phyloP scores from a whole-genome alignment of 64 coral and sea anemone genomes.

The Orbicella faveolata region DNA sequence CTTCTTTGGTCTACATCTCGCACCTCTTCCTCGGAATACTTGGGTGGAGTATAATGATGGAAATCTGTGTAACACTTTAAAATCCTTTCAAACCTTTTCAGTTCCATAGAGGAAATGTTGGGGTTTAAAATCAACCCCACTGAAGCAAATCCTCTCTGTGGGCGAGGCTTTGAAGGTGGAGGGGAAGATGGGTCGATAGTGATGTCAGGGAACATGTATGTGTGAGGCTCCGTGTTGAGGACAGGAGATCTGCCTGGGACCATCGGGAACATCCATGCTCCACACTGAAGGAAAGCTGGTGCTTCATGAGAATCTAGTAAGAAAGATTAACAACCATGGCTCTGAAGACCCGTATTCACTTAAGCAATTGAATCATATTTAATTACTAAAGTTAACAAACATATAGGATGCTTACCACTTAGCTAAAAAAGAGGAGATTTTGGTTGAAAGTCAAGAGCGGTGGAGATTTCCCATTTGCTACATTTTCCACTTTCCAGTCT shows the following conservation, averaged over 20 bases:
- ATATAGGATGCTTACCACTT: too few relatives aligned
- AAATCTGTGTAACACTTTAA: constrained; percentile 93
- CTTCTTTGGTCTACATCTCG: neutral
- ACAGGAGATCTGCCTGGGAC: constrained; percentile 89
- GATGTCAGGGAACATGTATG: constrained; percentile 94
- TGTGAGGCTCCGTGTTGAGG: constrained; percentile 90
- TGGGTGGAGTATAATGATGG: constrained; percentile 79
- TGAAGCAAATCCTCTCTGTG: constrained; percentile 76
- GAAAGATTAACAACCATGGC: neutral
- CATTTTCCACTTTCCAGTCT: too few relatives aligned
- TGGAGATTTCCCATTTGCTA: too few relatives aligned
- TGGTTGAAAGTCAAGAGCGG: too few relatives aligned
- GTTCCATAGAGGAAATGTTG: constrained; percentile 53
- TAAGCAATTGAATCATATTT: too few relatives aligned
- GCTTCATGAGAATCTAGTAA: constrained; percentile 55
- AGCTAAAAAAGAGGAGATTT: too few relatives aligned
- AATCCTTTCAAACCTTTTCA: constrained; percentile 88
- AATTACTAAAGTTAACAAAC: too few relatives aligned
- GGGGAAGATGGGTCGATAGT: constrained; percentile 60
- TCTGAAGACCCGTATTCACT: too few relatives aligned
- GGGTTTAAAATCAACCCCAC: constrained; percentile 86
- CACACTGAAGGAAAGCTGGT: constrained; percentile 90
- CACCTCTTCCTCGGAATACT: constrained; percentile 27
- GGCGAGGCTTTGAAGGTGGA: constrained; percentile 5
- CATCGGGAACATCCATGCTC: constrained; percentile 94